Conservation (phyloP, 2,888 invertebrate genomes). For the Exocentrus adspersus region DNA sequence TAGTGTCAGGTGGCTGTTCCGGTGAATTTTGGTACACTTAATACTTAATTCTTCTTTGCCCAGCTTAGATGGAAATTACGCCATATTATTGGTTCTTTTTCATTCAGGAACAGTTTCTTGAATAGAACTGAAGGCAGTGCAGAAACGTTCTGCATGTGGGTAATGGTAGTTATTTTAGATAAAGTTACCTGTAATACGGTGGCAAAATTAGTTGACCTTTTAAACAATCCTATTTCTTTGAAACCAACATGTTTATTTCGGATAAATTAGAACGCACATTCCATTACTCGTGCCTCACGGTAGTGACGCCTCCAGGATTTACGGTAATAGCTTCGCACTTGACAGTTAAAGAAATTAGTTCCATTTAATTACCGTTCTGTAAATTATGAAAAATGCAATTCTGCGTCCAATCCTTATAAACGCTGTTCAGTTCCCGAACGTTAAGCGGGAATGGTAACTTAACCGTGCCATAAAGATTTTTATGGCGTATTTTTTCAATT, state of each 20-base stretch:
- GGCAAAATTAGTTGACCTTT: too few relatives aligned
- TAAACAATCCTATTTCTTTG: too few relatives aligned
- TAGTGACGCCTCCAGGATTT: neutral
- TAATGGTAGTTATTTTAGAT: too few relatives aligned
- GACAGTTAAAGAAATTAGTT: neutral
- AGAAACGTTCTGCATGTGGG: neutral
- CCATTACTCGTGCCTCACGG: too few relatives aligned
- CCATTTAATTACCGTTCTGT: neutral
- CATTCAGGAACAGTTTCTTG: neutral
- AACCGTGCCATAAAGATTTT: neutral
- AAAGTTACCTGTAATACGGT: too few relatives aligned
- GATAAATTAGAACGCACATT: too few relatives aligned
- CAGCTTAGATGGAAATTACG: neutral
- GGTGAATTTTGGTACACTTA: neutral
- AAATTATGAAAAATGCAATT: slow-evolving; percentile 4
- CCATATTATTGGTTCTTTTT: too few relatives aligned
- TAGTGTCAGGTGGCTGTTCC: slow-evolving; percentile 18
- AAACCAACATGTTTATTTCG: too few relatives aligned
- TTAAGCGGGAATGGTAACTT: neutral
- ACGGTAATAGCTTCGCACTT: neutral
- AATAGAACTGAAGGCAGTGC: neutral
- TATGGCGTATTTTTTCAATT: slow-evolving; percentile 6
- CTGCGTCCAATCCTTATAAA: slow-evolving; percentile 2
- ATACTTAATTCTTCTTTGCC: too few relatives aligned
- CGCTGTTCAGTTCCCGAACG: neutral